Evolutionary conservation across 1,140 invertebrate genomes (phyloP).

Genomic region (Drosophila ananassae): DNA sequence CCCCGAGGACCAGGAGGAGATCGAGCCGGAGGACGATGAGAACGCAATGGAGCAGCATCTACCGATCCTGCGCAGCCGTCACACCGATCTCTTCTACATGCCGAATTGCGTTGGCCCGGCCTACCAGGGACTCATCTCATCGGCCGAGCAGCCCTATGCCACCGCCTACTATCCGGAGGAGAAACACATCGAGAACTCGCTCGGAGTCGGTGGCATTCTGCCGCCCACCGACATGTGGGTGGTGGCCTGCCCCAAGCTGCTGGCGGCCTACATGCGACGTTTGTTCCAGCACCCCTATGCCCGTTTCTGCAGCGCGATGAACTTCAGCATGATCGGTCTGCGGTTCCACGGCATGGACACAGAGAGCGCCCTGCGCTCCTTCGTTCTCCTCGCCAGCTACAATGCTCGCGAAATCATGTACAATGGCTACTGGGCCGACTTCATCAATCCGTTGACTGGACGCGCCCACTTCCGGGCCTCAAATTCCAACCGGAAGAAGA

Average conservation of each 20-base stretch:
- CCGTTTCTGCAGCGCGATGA: slow-evolving; percentile 14
- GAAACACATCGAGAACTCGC: neutral
- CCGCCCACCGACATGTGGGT: slow-evolving; percentile 13
- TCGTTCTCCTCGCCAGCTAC: slow-evolving; percentile 40
- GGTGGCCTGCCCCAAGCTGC: slow-evolving; percentile 35
- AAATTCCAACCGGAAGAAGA: slow-evolving; percentile 8
- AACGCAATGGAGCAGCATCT: neutral
- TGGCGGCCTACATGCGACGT: slow-evolving; percentile 28
- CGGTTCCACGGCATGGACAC: slow-evolving; percentile 29
- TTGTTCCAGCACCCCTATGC: slow-evolving; percentile 21
- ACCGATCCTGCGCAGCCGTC: slow-evolving; percentile 38
- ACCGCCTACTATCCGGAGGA: slow-evolving; percentile 2
- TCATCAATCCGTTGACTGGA: slow-evolving; percentile 64
- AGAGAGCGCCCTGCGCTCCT: slow-evolving; percentile 47
- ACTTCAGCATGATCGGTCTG: slow-evolving; percentile 54
- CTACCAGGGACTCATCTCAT: slow-evolving; percentile 42
- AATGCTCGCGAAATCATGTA: slow-evolving; percentile 35
- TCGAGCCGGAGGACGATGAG: slow-evolving; percentile 27
- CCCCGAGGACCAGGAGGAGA: slow-evolving; percentile 50
- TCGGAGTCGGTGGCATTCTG: neutral
- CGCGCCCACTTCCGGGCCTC: slow-evolving; percentile 44
- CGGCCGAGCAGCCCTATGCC: slow-evolving; percentile 18
- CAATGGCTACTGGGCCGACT: slow-evolving; percentile 65
- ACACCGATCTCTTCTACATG: slow-evolving; percentile 56
- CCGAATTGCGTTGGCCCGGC: slow-evolving; percentile 44